These are phyloP conservation scores for Pavo muticus DNA, from an alignment of 2,113 vertebrate species.

Conservation along the genomic window DNA sequence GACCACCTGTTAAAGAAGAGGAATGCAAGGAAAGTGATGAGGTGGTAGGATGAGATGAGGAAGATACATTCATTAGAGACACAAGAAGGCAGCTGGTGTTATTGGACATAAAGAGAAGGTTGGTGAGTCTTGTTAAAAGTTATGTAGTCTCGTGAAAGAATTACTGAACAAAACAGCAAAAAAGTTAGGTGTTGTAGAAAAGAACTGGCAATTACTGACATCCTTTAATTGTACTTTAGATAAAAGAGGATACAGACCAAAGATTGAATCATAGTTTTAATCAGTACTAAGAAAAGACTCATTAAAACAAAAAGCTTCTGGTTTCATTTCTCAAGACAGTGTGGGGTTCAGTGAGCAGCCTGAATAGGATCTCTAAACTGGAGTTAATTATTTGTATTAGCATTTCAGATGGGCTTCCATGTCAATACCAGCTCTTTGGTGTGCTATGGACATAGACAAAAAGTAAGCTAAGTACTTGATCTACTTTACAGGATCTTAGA, in stretches of 20 bases:
- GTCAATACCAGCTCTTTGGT: constrained; percentile 43
- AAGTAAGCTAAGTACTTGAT: constrained; percentile 41
- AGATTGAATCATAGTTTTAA: constrained; percentile 45
- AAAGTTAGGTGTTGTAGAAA: constrained; percentile 25
- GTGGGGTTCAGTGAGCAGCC: background rate
- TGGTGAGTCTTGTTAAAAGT: constrained; percentile 63
- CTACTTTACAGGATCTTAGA: background rate
- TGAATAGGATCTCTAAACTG: constrained; percentile 25
- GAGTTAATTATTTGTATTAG: constrained; percentile 62
- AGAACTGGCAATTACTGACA: background rate
- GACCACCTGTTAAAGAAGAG: constrained; percentile 48
- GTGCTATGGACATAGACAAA: background rate
- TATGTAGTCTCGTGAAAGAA: constrained; percentile 32
- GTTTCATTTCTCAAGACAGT: background rate
- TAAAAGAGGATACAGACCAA: constrained; percentile 36
- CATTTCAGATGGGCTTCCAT: constrained; percentile 52
- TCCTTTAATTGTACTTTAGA: constrained; percentile 42
- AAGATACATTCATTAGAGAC: constrained; percentile 46
- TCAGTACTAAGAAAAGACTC: constrained; percentile 3
- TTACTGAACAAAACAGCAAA: constrained; percentile 1
- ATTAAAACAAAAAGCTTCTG: background rate
- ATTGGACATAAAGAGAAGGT: constrained; percentile 23
- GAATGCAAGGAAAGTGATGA: constrained; percentile 50
- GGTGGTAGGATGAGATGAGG: constrained; percentile 7
- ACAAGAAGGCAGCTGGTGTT: constrained; percentile 28